phyloP scores from a whole-genome alignment of 2,113 vertebrate genomes.

The Picathartes gymnocephalus region DNA sequence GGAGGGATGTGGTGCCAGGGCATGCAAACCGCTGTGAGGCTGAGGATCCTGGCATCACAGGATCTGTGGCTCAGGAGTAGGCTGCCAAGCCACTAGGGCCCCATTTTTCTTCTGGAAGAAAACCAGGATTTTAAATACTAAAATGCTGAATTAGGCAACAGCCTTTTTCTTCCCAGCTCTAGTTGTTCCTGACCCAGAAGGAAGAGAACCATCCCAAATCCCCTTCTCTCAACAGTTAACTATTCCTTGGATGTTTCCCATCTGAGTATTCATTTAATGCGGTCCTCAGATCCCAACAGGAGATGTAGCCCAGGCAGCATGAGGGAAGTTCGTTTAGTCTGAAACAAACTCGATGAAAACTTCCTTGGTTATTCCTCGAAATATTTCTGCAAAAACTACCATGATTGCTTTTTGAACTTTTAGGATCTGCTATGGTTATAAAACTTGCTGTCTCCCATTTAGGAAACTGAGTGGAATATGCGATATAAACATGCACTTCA shows the following conservation, averaged over 20 bases:
- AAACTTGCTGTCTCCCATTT: background rate
- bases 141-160: conserved; percentile 4
- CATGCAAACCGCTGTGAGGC: background rate
- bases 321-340: background rate
- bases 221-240: background rate
- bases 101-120: conserved; percentile 33
- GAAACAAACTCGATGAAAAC: background rate
- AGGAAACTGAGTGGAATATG: background rate
- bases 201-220: background rate
- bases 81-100: conserved; percentile 34
- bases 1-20: background rate
- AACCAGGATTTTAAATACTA: conserved; percentile 8
- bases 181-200: background rate
- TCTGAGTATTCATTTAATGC: background rate
- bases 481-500: background rate
- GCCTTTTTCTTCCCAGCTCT: background rate
- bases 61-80: conserved; percentile 16
- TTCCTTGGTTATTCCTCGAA: background rate
- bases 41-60: background rate
- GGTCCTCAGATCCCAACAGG: background rate
- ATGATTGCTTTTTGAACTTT: background rate
- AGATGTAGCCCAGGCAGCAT: background rate
- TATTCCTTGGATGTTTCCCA: background rate
- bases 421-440: background rate
- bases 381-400: background rate